Evolutionary conservation across 2,113 vertebrate genomes (phyloP).

Genomic region (Sclerurus mexicanus): DNA sequence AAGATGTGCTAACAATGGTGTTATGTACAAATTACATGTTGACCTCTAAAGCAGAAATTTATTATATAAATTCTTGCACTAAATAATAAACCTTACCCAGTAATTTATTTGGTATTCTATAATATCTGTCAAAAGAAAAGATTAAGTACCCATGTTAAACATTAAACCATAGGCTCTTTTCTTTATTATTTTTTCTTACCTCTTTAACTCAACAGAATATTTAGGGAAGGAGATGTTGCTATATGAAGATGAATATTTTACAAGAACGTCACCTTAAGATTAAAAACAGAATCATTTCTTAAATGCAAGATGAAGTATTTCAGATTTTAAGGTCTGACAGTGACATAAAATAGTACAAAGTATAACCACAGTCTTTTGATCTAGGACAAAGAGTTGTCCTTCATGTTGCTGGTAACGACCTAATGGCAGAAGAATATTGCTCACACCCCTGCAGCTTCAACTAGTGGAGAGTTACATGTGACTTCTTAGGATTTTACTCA

Average conservation of each 20-base stretch:
- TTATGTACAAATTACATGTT: neutral
- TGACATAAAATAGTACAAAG: neutral
- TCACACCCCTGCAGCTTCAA: neutral
- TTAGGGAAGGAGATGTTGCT: neutral
- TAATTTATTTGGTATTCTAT: constrained; percentile 5
- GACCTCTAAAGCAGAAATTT: neutral
- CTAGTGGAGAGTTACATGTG: neutral
- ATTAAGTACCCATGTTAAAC: neutral
- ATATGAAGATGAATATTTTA: neutral
- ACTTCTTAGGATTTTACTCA: neutral
- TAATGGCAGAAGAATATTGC: neutral
- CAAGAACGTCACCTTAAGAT: neutral
- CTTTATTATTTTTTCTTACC: neutral
- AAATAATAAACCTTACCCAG: neutral
- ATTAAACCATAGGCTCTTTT: neutral
- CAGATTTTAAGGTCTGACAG: neutral
- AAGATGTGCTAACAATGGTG: neutral
- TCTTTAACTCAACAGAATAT: neutral
- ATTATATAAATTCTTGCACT: neutral
- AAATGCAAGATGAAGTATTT: neutral
- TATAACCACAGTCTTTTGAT: neutral
- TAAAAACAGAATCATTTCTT: neutral
- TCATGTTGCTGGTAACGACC: neutral
- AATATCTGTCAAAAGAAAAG: neutral
- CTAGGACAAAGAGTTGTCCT: neutral